Percentiles rank a stretch among this genome's conserved stretches.
phyloP scores from a whole-genome alignment of 2,888 invertebrate species.

The Rhopalosiphum nymphaeae region DNA sequence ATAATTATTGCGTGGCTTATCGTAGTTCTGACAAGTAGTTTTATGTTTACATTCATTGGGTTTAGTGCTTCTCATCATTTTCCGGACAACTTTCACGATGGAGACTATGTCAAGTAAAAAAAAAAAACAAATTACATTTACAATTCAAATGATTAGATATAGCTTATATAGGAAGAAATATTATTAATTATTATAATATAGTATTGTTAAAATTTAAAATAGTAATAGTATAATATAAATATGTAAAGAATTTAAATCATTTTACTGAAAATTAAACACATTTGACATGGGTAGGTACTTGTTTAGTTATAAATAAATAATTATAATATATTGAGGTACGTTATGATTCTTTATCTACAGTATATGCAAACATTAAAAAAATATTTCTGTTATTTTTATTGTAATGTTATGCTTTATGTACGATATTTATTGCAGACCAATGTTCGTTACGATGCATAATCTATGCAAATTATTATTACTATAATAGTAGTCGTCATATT shows the following conservation, averaged over 20 bases:
- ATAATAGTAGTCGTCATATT: not conserved
- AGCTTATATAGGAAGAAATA: not conserved
- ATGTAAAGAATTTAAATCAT: not conserved
- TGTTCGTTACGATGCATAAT: not conserved
- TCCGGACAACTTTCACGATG: slow-evolving; percentile 83
- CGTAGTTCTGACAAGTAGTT: slow-evolving; percentile 74
- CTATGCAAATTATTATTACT: not conserved
- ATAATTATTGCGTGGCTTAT: slow-evolving; percentile 74
- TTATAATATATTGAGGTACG: not conserved
- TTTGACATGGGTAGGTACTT: not conserved
- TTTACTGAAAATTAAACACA: not conserved
- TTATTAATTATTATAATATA: not conserved
- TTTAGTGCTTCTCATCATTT: slow-evolving; percentile 85
- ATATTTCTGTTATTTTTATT: not conserved
- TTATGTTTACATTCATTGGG: slow-evolving; percentile 77
- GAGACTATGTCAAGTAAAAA: slow-evolving; percentile 77
- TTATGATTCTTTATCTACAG: not conserved
- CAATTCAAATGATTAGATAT: not conserved
- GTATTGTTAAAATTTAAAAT: too few relatives aligned
- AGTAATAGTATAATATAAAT: not conserved
- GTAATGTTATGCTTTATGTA: not conserved
- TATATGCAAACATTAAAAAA: not conserved
- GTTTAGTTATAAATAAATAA: not conserved
- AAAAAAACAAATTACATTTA: not conserved
- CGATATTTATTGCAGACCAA: not conserved